Percentiles rank a stretch among this genome's conserved stretches.
Evolutionary conservation across 2,113 vertebrate species (phyloP).

Genomic region (Phyllostomus discolor): DNA sequence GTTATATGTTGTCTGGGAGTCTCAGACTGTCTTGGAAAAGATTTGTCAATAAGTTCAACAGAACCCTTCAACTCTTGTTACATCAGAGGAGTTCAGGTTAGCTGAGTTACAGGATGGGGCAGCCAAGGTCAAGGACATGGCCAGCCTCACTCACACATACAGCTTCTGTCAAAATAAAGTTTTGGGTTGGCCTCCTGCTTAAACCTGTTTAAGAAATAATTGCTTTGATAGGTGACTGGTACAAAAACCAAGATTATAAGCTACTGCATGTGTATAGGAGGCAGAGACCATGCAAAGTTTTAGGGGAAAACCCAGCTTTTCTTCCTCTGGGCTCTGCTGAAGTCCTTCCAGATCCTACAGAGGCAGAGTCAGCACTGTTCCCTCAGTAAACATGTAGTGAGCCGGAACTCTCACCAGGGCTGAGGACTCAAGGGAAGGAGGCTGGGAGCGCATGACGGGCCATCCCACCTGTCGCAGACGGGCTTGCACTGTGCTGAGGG

Average conservation of each 20-base stretch:
- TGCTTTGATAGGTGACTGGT: background rate
- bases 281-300: background rate
- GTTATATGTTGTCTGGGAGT: background rate
- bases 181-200: background rate
- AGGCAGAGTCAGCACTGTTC: background rate
- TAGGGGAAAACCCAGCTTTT: background rate
- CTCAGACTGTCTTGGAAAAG: background rate
- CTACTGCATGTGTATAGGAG: background rate
- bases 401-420: background rate
- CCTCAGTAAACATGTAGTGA: background rate
- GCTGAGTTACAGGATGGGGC: conserved; percentile 9
- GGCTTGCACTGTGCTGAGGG: background rate
- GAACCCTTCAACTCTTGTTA: background rate
- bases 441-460: background rate
- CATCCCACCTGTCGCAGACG: background rate
- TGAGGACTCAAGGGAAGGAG: background rate
- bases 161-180: background rate
- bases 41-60: background rate
- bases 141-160: background rate
- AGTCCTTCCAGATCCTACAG: background rate
- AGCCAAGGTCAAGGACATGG: background rate
- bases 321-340: background rate
- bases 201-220: background rate
- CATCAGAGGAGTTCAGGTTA: conserved; percentile 21
- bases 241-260: background rate